Evolutionary conservation across 1,140 invertebrate genomes (phyloP).

Genomic region (Caenorhabditis remanei): DNA sequence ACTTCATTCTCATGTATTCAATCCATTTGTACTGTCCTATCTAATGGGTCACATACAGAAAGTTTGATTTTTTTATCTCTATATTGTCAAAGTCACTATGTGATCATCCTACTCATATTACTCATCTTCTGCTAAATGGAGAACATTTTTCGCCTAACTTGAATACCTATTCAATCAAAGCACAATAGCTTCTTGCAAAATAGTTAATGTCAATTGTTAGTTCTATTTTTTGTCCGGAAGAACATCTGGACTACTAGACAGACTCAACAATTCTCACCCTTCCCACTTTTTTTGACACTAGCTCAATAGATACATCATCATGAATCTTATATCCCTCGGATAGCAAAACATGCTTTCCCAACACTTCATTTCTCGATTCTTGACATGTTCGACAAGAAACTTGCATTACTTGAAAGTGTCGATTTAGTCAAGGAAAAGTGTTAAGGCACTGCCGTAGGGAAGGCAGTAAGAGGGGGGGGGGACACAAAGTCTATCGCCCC

Average conservation of each 20-base stretch:
- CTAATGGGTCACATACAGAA: too few relatives aligned
- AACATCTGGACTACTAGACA: not conserved
- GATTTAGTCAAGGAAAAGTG: conserved; percentile 48
- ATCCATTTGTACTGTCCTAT: too few relatives aligned
- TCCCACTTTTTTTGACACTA: not conserved
- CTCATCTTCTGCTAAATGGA: too few relatives aligned
- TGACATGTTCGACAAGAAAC: conserved; percentile 35
- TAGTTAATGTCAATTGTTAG: not conserved
- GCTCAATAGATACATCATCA: not conserved
- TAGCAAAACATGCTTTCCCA: not conserved
- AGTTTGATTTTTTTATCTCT: too few relatives aligned
- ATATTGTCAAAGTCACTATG: too few relatives aligned
- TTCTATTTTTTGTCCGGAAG: not conserved
- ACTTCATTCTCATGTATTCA: too few relatives aligned
- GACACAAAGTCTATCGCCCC: conserved; percentile 49
- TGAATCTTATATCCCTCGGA: not conserved
- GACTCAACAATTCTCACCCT: too few relatives aligned
- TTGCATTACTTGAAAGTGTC: conserved; percentile 47
- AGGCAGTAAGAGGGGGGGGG: not conserved
- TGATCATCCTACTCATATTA: too few relatives aligned
- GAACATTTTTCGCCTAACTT: too few relatives aligned
- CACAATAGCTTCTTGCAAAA: too few relatives aligned
- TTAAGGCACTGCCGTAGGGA: conserved; percentile 10
- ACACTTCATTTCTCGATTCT: not conserved
- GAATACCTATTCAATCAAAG: too few relatives aligned